phyloP scores from a whole-genome alignment of 2,113 vertebrate species.

The Camelus bactrianus region DNA sequence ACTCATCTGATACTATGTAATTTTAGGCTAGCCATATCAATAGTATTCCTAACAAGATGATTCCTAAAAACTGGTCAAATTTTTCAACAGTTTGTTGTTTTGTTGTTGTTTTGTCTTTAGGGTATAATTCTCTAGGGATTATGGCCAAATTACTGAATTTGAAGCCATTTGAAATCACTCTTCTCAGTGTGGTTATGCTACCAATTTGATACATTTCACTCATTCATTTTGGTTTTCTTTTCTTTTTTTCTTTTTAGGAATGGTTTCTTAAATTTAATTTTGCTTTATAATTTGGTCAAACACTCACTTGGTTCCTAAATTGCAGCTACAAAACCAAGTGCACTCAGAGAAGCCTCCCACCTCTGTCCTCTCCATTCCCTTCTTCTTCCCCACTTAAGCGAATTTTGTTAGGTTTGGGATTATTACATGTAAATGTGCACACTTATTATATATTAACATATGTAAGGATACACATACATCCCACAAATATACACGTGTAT shows the following conservation, averaged over 20 bases:
- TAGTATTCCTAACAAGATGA: not conserved
- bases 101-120: not conserved
- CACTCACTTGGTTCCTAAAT: not conserved
- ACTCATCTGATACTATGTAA: not conserved
- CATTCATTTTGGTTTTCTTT: not conserved
- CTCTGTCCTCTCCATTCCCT: not conserved
- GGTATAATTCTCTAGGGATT: not conserved
- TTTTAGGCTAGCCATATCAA: not conserved
- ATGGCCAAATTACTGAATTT: not conserved
- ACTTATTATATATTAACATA: not conserved
- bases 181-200: not conserved
- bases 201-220: not conserved
- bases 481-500: not conserved
- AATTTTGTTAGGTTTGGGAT: constrained; percentile 17
- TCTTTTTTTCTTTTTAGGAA: not conserved
- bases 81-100: not conserved
- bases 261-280: not conserved
- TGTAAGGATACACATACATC: not conserved
- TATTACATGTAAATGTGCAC: not conserved
- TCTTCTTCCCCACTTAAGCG: not conserved
- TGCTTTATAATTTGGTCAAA: not conserved
- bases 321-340: not conserved
- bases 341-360: not conserved
- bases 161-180: not conserved
- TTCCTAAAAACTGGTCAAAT: not conserved